These are phyloP conservation scores for Harpagoxenus sublaevis DNA, from an alignment of 2,888 invertebrate species.

Conservation along the genomic window DNA sequence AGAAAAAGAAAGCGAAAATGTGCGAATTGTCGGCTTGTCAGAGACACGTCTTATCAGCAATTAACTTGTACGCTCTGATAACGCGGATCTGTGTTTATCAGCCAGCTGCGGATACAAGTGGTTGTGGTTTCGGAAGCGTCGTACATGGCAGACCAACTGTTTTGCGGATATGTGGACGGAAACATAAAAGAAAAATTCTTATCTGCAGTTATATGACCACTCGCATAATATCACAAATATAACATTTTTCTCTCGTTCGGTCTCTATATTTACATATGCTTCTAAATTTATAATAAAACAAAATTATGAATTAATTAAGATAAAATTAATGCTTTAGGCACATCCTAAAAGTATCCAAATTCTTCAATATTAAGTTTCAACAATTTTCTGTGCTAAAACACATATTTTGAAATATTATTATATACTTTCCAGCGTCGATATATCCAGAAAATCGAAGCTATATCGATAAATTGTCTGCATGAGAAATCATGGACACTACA, in stretches of 20 bases:
- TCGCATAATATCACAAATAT: background rate
- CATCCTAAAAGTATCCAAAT: background rate
- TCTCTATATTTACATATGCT: background rate
- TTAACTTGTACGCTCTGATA: background rate
- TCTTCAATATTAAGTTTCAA: background rate
- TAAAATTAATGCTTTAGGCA: background rate
- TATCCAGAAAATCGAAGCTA: background rate
- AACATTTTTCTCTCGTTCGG: background rate
- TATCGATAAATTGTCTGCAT: background rate
- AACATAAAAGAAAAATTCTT: background rate
- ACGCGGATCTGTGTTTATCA: slow-evolving; percentile 11
- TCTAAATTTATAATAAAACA: background rate
- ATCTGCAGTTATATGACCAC: background rate
- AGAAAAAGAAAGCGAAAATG: background rate
- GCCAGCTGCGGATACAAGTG: slow-evolving; percentile 15
- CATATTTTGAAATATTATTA: background rate
- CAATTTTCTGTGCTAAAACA: background rate
- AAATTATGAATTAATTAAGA: background rate
- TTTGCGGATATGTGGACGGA: slow-evolving; percentile 29
- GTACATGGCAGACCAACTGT: background rate
- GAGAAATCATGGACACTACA: no score
- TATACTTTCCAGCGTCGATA: background rate
- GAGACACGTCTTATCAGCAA: background rate
- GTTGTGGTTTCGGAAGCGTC: slow-evolving; percentile 1
- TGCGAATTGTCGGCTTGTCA: background rate